Percentiles rank a stretch among this genome's conserved stretches.
phyloP scores from a whole-genome alignment of 2,797 vertebrate genomes.

The Alectoris magna region DNA sequence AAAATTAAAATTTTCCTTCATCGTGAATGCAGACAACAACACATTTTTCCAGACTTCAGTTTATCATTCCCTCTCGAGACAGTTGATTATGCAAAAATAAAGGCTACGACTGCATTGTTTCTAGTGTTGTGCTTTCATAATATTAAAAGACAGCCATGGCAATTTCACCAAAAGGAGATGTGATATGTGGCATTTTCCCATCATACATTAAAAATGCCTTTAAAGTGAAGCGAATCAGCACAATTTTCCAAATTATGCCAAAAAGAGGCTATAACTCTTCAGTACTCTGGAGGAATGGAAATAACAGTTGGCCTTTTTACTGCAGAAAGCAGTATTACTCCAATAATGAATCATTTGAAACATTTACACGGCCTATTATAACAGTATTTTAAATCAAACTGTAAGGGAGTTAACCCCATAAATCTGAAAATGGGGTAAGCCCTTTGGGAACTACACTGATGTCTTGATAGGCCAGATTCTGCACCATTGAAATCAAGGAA shows the following conservation, averaged over 20 bases:
- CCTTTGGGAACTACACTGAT: neutral
- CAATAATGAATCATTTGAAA: slow-evolving; percentile 33
- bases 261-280: slow-evolving; percentile 30
- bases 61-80: neutral
- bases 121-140: neutral
- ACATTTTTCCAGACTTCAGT: neutral
- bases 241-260: slow-evolving; percentile 35
- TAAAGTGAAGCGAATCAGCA: neutral
- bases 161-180: neutral
- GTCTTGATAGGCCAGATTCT: neutral
- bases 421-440: neutral
- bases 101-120: neutral
- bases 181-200: neutral
- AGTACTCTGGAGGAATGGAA: slow-evolving; percentile 23
- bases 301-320: neutral
- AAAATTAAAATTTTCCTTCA: neutral
- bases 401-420: neutral
- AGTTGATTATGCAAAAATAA: neutral
- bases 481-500: neutral
- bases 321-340: slow-evolving; percentile 13
- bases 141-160: neutral
- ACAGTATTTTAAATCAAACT: slow-evolving; percentile 27
- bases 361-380: neutral
- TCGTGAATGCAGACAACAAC: neutral
- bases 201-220: neutral